phyloP scores from a whole-genome alignment of 2,888 invertebrate species.

The Andrena dorsata region DNA sequence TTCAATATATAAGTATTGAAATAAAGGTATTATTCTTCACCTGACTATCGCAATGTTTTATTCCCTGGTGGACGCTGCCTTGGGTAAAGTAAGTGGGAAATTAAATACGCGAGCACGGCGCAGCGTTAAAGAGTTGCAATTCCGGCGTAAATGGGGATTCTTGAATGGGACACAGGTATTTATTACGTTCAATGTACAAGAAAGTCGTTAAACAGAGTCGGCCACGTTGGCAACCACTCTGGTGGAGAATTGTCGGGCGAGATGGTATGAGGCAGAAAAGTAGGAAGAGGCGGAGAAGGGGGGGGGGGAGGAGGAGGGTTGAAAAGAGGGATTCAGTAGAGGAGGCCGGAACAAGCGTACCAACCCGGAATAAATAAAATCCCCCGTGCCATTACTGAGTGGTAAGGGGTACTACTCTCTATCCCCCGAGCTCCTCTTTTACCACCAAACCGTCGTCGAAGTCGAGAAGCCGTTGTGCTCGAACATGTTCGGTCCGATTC shows the following conservation, averaged over 20 bases:
- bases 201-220: conserved; percentile 73
- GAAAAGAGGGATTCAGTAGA: conserved; percentile 75
- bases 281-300: conserved; percentile 53
- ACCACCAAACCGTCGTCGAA: conserved; percentile 64
- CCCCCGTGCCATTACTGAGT: conserved; percentile 66
- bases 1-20: neutral
- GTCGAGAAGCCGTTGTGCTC: conserved; percentile 66
- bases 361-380: conserved; percentile 80
- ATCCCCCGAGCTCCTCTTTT: conserved; percentile 53
- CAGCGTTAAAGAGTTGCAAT: conserved; percentile 50
- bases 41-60: neutral
- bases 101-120: conserved; percentile 13
- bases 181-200: conserved; percentile 73
- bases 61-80: neutral
- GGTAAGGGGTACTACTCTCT: conserved; percentile 67
- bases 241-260: conserved; percentile 73
- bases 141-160: conserved; percentile 65
- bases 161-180: conserved; percentile 73
- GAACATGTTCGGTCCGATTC: conserved; percentile 69
- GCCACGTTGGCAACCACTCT: conserved; percentile 75
- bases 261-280: conserved; percentile 60
- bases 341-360: conserved; percentile 77
- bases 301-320: conserved; percentile 66
- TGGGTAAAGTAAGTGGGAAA: neutral
- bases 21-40: neutral